Base-by-base conservation (phyloP, 2,113 vertebrate genomes). In the Corvus moneduloides region DNA sequence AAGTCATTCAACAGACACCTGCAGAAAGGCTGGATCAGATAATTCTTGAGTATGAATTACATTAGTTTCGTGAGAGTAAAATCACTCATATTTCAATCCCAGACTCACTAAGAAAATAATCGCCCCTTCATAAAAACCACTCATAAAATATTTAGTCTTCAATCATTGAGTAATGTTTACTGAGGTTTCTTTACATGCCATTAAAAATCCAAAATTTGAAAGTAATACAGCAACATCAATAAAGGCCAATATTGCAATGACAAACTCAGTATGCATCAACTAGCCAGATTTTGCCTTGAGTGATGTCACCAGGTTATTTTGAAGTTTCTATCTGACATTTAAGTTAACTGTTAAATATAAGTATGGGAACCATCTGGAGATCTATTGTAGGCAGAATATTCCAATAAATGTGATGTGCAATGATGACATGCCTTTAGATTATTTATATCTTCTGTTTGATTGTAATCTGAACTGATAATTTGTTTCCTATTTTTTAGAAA, bases 261-360 rank as follows among this genome's bases (percentile, higher is more conserved):
- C 32, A 91, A 75, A 73, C 58, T 10, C 2, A 68, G 5, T 61
- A 18, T 27, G 10, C 27, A 74, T 44, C 64, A 78, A 6, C 6
- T 64, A 82, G 41, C 2, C 37, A 87, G 62, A 89, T 84, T 87
- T 92, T 91, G 62, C 39, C 55, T 81, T 64, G n/a, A 84, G 44
- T 64, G 48, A 87, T 71, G 84, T 83, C 35, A 74, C 43, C 62
- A 79, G n/a, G 28, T 82, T 37, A 72, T 87, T 84, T 75, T 91
- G 46, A 92, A 89, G 32, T 73, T 89, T 78, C 41, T 84, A 35
- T 61, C 76, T 92, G 74, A 64, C 66, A 89, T 82, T 95, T 87
- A 63, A 91, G n/a, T 72, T 73, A 94, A n/a, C 20, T 84, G 33
- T 49, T 82, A 87, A 89, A 87, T 52, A n/a, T n/a, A 91, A 78